These are phyloP conservation scores for Dermolepida albohirtum DNA, from an alignment of 2,888 invertebrate species.

Conservation along the genomic window DNA sequence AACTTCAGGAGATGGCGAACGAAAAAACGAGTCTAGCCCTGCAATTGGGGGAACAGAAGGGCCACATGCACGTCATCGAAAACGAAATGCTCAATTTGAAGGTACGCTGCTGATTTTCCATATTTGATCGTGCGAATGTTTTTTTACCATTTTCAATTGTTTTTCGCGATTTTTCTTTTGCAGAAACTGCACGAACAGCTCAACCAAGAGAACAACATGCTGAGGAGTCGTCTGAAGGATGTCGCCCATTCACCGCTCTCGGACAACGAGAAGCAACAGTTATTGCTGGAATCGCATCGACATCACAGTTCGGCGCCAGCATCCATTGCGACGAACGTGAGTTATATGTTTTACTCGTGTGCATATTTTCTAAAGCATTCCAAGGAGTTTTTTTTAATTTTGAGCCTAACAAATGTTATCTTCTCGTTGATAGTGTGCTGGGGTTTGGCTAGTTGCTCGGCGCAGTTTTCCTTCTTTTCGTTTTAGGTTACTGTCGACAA, in stretches of 20 bases:
- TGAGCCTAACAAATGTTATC: too few relatives aligned
- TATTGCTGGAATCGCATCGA: constrained; percentile 77
- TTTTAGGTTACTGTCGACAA: too few relatives aligned
- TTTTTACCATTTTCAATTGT: constrained; percentile 63
- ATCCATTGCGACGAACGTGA: constrained; percentile 73
- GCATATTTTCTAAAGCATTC: too few relatives aligned
- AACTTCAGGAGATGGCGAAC: constrained; percentile 73
- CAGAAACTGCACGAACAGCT: constrained; percentile 76
- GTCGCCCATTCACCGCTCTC: constrained; percentile 85
- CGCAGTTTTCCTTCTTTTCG: too few relatives aligned
- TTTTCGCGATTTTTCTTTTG: too few relatives aligned
- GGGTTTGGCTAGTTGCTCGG: too few relatives aligned
- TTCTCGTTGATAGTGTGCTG: too few relatives aligned
- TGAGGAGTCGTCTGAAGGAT: constrained; percentile 81
- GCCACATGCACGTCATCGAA: constrained; percentile 75
- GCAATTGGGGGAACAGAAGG: constrained; percentile 74
- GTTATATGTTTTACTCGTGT: constrained; percentile 46
- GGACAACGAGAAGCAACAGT: constrained; percentile 85
- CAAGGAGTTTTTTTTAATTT: too few relatives aligned
- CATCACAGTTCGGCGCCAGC: constrained; percentile 83
- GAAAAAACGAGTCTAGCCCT: constrained; percentile 75
- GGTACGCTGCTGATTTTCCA: constrained; percentile 63
- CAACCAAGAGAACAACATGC: constrained; percentile 80
- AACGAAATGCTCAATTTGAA: constrained; percentile 78
- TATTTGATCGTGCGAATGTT: constrained; percentile 1